Base-by-base conservation (phyloP, 53 echinoderm and acorn worm species). In the Hippasteria phrygiana region DNA sequence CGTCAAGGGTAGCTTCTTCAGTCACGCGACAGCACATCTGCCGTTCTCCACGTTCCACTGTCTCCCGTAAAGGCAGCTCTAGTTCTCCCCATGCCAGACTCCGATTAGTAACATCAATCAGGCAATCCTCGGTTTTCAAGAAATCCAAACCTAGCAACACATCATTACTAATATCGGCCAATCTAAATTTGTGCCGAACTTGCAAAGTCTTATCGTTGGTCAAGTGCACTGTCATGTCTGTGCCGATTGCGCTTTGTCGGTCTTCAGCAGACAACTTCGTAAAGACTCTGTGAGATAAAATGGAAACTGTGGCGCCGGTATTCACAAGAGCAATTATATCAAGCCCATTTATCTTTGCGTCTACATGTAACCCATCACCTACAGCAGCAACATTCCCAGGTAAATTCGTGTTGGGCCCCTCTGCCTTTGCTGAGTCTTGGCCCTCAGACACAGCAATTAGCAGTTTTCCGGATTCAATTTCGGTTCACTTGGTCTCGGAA, bases 221-320 rank as follows among this genome's bases (percentile, higher is more conserved):
- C n/a, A 56, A 18, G 3, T 79, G 41, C 59, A 79, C 79, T 22
- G 18, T 1, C 55, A 39, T 43, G 39, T 79, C 62, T 18, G 79
- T 56, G 42, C 79, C 39, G 17, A 40, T 26, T 79, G 43, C 6
- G 13, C 40, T 24, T 4, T 39, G 27, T 35, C 47, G 59, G 35
- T 39, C 39, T 40, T 79, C 31, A 3, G 22, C 37, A 4, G 79
- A 20, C 26, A 41, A 79, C 47, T 79, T 79, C 20, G 9, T 59
- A 27, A 37, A 83, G 17, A 82, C 36, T 43, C 54, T 43, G 0
- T 83, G 74, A 4, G 50, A 27, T 32, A 90, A 22, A 40, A 90
- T 67, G 1, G 90, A 83, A 1, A 90, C 62, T 14, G 83, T 66
- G 18, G 90, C 78, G 41, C 90, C 90, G 2, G 90, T 83, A 48